phyloP scores from a whole-genome alignment of 2,113 vertebrate species.

The Sprattus sprattus region DNA sequence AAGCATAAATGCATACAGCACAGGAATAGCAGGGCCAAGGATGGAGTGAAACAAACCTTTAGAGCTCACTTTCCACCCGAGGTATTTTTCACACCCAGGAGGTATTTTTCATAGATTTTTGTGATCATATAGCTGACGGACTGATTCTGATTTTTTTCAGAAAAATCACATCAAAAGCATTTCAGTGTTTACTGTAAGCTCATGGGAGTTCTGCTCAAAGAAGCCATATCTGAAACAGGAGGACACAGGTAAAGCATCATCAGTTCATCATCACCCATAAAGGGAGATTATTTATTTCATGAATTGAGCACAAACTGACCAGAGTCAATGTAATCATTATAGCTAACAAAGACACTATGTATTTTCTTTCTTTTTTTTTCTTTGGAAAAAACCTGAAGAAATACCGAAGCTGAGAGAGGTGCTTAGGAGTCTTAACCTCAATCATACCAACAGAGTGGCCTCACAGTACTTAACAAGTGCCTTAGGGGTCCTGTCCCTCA shows the following conservation, averaged over 20 bases:
- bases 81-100: neutral
- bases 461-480: neutral
- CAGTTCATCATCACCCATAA: too few relatives aligned
- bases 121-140: neutral
- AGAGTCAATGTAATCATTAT: too few relatives aligned
- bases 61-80: neutral
- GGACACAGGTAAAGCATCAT: too few relatives aligned
- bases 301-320: too few relatives aligned
- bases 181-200: too few relatives aligned
- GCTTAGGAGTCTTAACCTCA: neutral
- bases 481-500: slow-evolving; percentile 24
- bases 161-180: too few relatives aligned
- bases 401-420: neutral
- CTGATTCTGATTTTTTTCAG: too few relatives aligned
- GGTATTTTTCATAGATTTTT: neutral
- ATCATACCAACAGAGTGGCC: neutral
- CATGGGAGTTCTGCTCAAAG: too few relatives aligned
- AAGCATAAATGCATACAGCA: slow-evolving; percentile 2
- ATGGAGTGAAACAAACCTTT: neutral
- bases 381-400: neutral
- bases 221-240: too few relatives aligned
- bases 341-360: too few relatives aligned
- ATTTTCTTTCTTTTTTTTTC: too few relatives aligned
- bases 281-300: too few relatives aligned
- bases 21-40: slow-evolving; percentile 17